These are phyloP conservation scores for Graptemys geographica DNA, from an alignment of 2,797 vertebrate genomes.

Conservation along the genomic window DNA sequence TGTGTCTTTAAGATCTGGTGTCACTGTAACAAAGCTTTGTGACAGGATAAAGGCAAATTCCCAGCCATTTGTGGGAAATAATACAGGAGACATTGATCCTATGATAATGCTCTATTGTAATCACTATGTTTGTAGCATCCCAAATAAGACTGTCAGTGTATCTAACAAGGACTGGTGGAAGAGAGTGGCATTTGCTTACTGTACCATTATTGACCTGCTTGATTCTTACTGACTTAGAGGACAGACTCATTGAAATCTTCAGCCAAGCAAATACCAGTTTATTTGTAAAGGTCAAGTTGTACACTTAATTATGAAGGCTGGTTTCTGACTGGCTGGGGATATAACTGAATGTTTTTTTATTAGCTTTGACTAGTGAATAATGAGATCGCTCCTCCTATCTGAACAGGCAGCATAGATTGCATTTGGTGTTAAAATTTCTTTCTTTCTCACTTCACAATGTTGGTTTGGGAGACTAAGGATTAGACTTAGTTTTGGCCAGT, in stretches of 20 bases:
- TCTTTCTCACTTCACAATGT: background rate
- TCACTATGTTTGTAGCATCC: background rate
- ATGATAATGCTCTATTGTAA: no score
- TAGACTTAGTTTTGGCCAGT: background rate
- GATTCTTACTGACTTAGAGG: background rate
- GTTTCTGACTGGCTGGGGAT: background rate
- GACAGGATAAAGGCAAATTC: background rate
- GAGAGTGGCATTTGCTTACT: background rate
- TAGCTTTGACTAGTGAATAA: background rate
- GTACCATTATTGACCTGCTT: background rate
- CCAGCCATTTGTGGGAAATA: background rate
- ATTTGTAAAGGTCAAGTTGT: background rate
- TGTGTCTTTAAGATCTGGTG: background rate
- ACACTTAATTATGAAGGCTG: background rate
- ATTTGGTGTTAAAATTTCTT: background rate
- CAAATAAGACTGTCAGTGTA: background rate
- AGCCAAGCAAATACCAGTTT: rapidly evolving
- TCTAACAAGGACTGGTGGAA: no score
- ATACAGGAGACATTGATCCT: background rate
- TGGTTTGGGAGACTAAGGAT: background rate
- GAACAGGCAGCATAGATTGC: background rate
- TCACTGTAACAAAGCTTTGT: background rate
- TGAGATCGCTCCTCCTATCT: background rate
- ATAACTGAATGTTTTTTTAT: background rate
- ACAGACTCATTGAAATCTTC: rapidly evolving